Base-by-base conservation (phyloP, 2,888 invertebrate genomes). In the Tromatobia lineatoria region DNA sequence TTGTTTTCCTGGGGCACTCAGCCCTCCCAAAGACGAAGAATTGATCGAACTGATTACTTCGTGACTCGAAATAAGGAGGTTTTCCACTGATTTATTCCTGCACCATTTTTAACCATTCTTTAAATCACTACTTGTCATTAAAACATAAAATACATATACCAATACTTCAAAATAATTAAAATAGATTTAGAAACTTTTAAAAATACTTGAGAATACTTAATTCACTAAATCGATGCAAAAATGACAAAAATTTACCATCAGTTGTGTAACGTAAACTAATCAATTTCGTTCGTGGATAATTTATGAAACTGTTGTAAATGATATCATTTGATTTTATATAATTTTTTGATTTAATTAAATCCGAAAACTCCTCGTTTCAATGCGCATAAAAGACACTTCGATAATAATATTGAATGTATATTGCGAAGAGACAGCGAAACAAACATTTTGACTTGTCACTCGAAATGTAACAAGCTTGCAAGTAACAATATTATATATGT, bases 31-130 rank as follows among this genome's bases (percentile, higher is more conserved):
- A 25, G 95, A 95, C 76, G 96, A 94, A 0, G 96, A 95, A 89
- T 95, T 95, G 89, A 95, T 95, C 91, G 96, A 95, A 92, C 95
- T 96, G 81, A 96, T 95, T 84, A 95, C 96, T 94, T 96, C 96
- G 91, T 96, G 96, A 80, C 96, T 96, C 86, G 95, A 95, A 91
- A 95, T 95, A 88, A 96, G 94, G 83, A 96, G 94, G 91, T 96
- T 96, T 91, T 96, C 96, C 91, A 96, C 95, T 11, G 96, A 96
- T 91, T 96, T 96, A 93, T 95, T 94, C 96, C 96, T 96, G 79
- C 52, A 64, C 38, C 29, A 88, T 85, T 87, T 88, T 77, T 29
- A 71, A 76, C 77, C 29, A 82, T 77, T 81, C 66, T 38, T 11
- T 57, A 34, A 67, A 18, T 70, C 18, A 18, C 18, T 4, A 15